phyloP scores from a whole-genome alignment of 2,797 vertebrate genomes.

The Champsocephalus gunnari region DNA sequence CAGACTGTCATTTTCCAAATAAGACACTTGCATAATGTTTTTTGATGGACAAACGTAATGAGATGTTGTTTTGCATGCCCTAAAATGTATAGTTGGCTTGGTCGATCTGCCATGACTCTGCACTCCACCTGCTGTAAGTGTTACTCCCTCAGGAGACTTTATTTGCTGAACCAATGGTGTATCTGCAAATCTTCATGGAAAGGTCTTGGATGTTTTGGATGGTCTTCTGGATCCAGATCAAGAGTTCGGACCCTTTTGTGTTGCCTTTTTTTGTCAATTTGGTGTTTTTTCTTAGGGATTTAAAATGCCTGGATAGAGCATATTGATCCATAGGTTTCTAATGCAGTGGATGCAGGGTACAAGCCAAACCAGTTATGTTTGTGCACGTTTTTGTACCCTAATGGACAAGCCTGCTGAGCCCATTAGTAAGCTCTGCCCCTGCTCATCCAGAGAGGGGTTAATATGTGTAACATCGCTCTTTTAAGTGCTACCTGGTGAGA shows the following conservation, averaged over 20 bases:
- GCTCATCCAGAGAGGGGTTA: conserved; percentile 38
- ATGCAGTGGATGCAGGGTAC: neutral
- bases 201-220: neutral
- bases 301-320: neutral
- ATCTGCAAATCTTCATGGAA: neutral
- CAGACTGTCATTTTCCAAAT: neutral
- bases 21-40: neutral
- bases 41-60: neutral
- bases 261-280: neutral
- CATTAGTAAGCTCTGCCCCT: conserved; percentile 21
- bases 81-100: neutral
- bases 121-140: too few relatives aligned
- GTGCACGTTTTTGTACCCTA: conserved; percentile 20
- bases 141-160: neutral
- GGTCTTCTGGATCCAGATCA: too few relatives aligned
- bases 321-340: neutral
- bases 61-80: neutral
- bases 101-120: neutral
- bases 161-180: neutral
- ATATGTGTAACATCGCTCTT: conserved; percentile 40
- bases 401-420: conserved; percentile 13
- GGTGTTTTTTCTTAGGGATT: neutral
- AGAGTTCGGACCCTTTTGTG: neutral
- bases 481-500: conserved; percentile 38
- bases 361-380: neutral